These are phyloP conservation scores for Stenopsyche tienmushanensis DNA, from an alignment of 1,140 invertebrate species.

Conservation along the genomic window DNA sequence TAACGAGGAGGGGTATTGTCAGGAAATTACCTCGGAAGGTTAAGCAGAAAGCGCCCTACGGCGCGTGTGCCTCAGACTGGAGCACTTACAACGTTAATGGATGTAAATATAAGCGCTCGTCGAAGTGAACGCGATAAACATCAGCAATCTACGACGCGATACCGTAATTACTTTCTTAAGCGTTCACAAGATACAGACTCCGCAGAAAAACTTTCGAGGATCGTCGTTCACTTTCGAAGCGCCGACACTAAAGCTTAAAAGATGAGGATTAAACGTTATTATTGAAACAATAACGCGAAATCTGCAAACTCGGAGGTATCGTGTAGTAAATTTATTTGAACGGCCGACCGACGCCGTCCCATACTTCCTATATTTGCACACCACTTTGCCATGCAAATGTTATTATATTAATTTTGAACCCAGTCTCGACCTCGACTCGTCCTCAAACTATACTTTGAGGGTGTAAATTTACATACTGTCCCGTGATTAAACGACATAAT, in stretches of 20 bases:
- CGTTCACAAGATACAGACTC: too few species aligned
- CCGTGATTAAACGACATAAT: neutral
- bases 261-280: too few species aligned
- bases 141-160: constrained; percentile 5
- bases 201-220: too few species aligned
- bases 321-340: too few species aligned
- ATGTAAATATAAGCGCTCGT: constrained; percentile 9
- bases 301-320: too few species aligned
- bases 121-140: constrained; percentile 15
- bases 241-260: too few species aligned
- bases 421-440: neutral
- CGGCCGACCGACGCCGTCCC: too few species aligned
- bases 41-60: neutral
- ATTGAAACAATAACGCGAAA: too few species aligned
- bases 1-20: constrained; percentile 27
- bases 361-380: too few species aligned
- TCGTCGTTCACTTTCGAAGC: too few species aligned
- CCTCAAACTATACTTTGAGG: too few species aligned
- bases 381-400: neutral
- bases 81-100: constrained; percentile 21
- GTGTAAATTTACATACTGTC: too few species aligned
- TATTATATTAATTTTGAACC: neutral
- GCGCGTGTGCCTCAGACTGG: neutral
- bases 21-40: constrained; percentile 19
- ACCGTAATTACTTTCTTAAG: neutral